phyloP scores from a whole-genome alignment of 2,113 vertebrate species.

The Narcine bancroftii region DNA sequence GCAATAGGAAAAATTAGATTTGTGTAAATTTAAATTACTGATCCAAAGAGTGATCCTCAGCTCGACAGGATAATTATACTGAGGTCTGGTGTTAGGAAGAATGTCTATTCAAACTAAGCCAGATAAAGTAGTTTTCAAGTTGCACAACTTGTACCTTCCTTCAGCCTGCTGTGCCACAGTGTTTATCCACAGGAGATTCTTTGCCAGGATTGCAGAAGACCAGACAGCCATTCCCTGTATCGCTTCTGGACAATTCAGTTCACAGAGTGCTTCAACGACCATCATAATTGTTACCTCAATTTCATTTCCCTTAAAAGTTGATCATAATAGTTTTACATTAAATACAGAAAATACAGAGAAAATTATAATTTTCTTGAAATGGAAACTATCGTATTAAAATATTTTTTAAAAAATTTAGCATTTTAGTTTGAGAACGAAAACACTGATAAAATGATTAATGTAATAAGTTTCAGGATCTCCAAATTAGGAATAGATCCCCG shows the following conservation, averaged over 20 bases:
- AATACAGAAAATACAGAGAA: background rate
- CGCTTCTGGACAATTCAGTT: slow-evolving; percentile 88
- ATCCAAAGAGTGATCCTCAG: background rate
- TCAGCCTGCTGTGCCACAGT: slow-evolving; percentile 89
- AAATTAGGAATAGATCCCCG: background rate
- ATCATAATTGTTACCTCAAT: slow-evolving; percentile 85
- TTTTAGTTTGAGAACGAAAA: background rate
- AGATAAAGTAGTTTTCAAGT: background rate
- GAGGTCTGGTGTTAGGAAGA: background rate
- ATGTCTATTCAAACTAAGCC: background rate
- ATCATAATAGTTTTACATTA: background rate
- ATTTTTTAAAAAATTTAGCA: no score
- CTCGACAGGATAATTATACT: background rate
- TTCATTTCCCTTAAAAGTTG: slow-evolving; percentile 68
- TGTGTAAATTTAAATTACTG: background rate
- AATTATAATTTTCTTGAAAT: background rate
- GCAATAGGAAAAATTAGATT: background rate
- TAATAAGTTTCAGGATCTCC: background rate
- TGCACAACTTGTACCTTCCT: slow-evolving; percentile 66
- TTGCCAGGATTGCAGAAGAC: slow-evolving; percentile 72
- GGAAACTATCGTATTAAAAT: no score
- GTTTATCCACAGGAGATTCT: slow-evolving; percentile 78
- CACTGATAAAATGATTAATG: background rate
- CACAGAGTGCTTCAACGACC: slow-evolving; percentile 90
- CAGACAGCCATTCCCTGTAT: slow-evolving; percentile 89